Evolutionary conservation across 2,113 vertebrate species (phyloP).

Genomic region (Myxocyprinus asiaticus): DNA sequence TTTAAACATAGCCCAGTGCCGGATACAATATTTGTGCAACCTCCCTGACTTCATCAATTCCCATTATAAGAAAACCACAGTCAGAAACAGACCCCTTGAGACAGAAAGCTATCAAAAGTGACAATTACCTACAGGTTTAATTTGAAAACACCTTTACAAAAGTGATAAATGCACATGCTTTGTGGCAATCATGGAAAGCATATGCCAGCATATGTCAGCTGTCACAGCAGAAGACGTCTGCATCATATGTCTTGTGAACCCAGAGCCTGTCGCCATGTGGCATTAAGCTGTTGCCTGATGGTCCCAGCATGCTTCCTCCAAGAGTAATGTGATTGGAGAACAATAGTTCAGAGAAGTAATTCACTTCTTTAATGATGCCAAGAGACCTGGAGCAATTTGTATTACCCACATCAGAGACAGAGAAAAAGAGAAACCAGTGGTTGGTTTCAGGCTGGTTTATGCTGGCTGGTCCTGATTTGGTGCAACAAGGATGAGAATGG

Average conservation of each 20-base stretch:
- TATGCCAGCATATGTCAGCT: constrained; percentile 12
- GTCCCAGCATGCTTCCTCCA: constrained; percentile 13
- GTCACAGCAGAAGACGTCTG: neutral
- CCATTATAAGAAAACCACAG: too few relatives aligned
- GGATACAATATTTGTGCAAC: neutral
- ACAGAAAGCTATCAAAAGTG: too few relatives aligned
- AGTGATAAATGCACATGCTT: neutral
- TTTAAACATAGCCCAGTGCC: constrained; percentile 9
- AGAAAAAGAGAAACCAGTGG: neutral
- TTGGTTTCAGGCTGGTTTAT: neutral
- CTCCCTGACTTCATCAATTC: too few relatives aligned
- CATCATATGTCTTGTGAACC: constrained; percentile 16
- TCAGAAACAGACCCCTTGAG: too few relatives aligned
- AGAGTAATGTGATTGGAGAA: constrained; percentile 29
- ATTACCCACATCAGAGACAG: neutral
- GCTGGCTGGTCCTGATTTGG: too few relatives aligned
- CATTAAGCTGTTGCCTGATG: constrained; percentile 17
- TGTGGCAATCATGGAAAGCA: neutral
- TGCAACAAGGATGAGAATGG: too few relatives aligned
- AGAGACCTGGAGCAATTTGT: neutral
- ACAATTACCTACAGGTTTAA: too few relatives aligned
- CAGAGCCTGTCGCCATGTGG: neutral
- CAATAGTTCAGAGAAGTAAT: constrained; percentile 25
- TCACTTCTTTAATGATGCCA: constrained; percentile 27
- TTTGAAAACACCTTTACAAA: too few relatives aligned